phyloP scores from a whole-genome alignment of 2,888 invertebrate genomes.

The Erynnis tages region DNA sequence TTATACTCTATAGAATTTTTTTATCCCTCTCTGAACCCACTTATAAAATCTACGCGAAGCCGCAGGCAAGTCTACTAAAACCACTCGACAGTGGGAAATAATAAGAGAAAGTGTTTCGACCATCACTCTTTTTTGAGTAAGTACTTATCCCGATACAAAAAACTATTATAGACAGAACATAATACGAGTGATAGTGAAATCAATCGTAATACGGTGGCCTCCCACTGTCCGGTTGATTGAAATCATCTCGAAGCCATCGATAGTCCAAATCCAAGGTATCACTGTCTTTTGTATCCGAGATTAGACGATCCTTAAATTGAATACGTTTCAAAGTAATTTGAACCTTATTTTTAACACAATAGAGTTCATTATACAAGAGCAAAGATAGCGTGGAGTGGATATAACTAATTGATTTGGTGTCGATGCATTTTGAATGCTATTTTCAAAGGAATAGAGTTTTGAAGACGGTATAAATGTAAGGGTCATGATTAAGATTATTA shows the following conservation, averaged over 20 bases:
- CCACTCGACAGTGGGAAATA: too few relatives aligned
- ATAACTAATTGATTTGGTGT: too few relatives aligned
- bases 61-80: too few relatives aligned
- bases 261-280: conserved; percentile 10
- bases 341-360: neutral
- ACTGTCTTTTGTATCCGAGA: conserved; percentile 18
- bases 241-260: conserved; percentile 16
- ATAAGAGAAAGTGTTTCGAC: neutral
- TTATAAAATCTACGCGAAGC: too few relatives aligned
- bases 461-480: too few relatives aligned
- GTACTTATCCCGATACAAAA: neutral
- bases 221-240: conserved; percentile 21
- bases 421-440: neutral
- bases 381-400: too few relatives aligned
- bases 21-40: too few relatives aligned
- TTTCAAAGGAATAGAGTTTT: neutral
- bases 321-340: neutral
- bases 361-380: neutral
- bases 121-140: too few relatives aligned
- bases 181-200: neutral
- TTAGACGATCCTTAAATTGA: conserved; percentile 13
- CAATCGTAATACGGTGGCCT: conserved; percentile 16
- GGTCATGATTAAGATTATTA: neutral
- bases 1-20: too few relatives aligned
- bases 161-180: neutral